Conservation (phyloP, 2,797 vertebrate genomes). For the Eupleurogrammus muticus region DNA sequence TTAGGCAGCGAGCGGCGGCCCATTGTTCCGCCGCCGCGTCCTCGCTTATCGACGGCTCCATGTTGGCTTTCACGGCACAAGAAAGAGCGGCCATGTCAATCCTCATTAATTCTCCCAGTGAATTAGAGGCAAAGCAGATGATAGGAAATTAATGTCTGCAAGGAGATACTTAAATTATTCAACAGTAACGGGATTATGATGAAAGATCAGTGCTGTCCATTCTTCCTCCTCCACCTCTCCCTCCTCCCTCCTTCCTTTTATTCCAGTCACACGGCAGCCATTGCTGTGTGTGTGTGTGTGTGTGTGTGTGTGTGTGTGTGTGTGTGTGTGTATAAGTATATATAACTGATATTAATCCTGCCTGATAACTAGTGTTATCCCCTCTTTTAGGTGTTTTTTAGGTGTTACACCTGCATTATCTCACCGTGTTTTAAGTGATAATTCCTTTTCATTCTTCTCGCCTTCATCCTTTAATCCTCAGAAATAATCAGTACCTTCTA, state of each 20-base stretch:
- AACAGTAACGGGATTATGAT: slow-evolving; percentile 83
- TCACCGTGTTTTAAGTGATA: slow-evolving; percentile 19
- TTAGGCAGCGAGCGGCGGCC: slow-evolving; percentile 55
- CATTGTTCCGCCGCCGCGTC: slow-evolving; percentile 65
- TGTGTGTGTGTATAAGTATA: too few relatives aligned
- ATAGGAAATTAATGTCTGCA: slow-evolving; percentile 83
- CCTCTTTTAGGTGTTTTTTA: slow-evolving; percentile 12
- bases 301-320: too few relatives aligned
- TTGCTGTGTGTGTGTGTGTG: slow-evolving; percentile 2
- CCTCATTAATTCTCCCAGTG: slow-evolving; percentile 79
- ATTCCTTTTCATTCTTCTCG: slow-evolving; percentile 19
- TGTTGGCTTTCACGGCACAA: slow-evolving; percentile 76
- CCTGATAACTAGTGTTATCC: slow-evolving; percentile 28
- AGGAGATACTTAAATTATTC: slow-evolving; percentile 83
- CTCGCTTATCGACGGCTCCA: slow-evolving; percentile 75
- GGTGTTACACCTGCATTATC: slow-evolving; percentile 11
- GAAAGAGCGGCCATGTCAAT: slow-evolving; percentile 79
- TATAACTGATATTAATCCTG: too few relatives aligned
- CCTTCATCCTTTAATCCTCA: slow-evolving; percentile 29
- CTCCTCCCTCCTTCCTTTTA: slow-evolving; percentile 20
- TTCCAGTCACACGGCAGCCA: slow-evolving; percentile 35
- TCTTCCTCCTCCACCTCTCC: slow-evolving; percentile 23
- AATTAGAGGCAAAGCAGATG: slow-evolving; percentile 79
- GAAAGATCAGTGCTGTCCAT: slow-evolving; percentile 72
- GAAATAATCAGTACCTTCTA: neutral